Percentiles rank a stretch among this genome's conserved stretches.
Conservation (phyloP, 1,140 invertebrate species). For the Whitmania pigra region DNA sequence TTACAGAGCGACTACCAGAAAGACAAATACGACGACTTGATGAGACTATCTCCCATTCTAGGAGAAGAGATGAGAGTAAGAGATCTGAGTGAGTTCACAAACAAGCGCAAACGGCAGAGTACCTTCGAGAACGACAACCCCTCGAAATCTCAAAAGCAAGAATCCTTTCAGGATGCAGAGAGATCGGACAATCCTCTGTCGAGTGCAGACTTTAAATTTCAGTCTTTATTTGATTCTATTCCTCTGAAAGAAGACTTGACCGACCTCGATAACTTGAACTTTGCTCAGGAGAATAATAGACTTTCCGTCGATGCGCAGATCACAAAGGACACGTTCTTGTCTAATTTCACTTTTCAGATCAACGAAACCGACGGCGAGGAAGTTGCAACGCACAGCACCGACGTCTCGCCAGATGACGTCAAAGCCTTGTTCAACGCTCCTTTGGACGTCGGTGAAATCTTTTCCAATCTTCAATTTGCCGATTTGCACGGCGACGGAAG, state of each 20-base stretch:
- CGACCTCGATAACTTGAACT: neutral
- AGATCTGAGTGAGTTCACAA: too few species aligned
- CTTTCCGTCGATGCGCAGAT: neutral
- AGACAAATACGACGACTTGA: neutral
- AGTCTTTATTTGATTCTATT: neutral
- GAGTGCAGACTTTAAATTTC: neutral
- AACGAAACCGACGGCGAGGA: neutral
- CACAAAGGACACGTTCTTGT: conserved; percentile 6
- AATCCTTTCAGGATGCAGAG: neutral
- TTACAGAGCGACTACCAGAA: neutral
- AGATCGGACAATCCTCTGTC: neutral
- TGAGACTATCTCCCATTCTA: neutral
- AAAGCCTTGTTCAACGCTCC: neutral
- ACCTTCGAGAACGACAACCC: too few species aligned
- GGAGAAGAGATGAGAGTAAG: neutral
- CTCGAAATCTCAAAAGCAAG: neutral
- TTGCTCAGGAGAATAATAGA: neutral
- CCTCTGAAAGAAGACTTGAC: neutral
- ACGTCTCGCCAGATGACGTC: neutral
- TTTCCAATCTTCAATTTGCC: neutral
- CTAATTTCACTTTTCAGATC: conserved; percentile 10
- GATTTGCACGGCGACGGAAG: too few species aligned
- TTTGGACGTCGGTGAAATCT: conserved; percentile 10
- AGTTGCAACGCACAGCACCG: neutral
- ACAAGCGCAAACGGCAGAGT: too few species aligned